Conservation (phyloP, 2,113 vertebrate genomes). For the Prunella himalayana region DNA sequence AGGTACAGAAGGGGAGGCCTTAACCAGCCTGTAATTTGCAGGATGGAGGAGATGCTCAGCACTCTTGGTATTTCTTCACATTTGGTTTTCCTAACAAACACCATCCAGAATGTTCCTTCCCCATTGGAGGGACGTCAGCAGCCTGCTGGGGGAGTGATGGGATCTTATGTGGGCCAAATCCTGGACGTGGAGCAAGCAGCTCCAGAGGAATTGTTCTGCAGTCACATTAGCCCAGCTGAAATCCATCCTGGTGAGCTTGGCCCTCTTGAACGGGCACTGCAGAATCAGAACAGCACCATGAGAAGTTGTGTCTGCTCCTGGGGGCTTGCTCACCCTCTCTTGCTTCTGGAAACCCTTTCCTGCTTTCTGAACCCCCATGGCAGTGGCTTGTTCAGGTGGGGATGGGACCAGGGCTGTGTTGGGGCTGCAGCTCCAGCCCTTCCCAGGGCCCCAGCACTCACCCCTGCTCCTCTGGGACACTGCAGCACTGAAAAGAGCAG, state of each 20-base stretch:
- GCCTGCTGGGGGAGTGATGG: not conserved
- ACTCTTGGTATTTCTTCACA: not conserved
- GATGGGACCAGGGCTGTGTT: accelerated
- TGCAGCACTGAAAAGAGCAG: not conserved
- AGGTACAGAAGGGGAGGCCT: not conserved
- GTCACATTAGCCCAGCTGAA: not conserved
- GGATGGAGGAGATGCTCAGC: not conserved
- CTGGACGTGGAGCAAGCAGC: not conserved
- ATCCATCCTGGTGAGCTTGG: not conserved
- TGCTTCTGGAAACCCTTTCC: not conserved
- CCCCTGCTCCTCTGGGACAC: not conserved
- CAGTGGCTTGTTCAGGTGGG: not conserved
- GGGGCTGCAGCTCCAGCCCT: not conserved
- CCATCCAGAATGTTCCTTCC: not conserved
- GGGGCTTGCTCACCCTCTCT: not conserved
- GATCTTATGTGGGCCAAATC: not conserved
- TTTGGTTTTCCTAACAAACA: not conserved
- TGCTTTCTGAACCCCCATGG: accelerated
- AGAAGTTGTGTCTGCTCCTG: not conserved
- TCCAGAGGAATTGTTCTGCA: not conserved
- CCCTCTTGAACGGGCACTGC: accelerated
- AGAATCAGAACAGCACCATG: accelerated
- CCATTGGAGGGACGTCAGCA: not conserved
- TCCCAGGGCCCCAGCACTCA: accelerated
- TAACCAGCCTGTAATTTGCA: not conserved